Base-by-base conservation (phyloP, 2,797 vertebrate genomes). In the Semotilus atromaculatus region DNA sequence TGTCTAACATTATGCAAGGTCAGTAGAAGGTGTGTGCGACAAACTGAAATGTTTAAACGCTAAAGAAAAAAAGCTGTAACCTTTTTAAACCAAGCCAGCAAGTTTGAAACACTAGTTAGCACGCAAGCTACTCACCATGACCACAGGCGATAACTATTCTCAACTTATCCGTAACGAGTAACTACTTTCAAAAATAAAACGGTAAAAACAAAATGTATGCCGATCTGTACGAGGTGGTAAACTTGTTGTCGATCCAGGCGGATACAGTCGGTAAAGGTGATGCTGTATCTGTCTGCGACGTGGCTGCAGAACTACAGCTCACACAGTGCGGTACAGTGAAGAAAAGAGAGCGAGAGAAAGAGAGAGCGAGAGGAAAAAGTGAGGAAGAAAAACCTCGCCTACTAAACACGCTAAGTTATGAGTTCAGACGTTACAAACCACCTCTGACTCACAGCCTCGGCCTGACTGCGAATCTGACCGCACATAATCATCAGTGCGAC, bases 381-480 rank as follows among this genome's bases (percentile, higher is more conserved):
- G 83, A 93, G 92, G 93, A 90, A 75, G 93, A 92, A 93, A 90
- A 94, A 89, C 87, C 87, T 90, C 87, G 89, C 88, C 85, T 92
- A 91, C 90, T 90, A 75, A 48, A 64, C 40, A 51, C 76, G 66
- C 45, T 60, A n/a, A n/a, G n/a, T n/a, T n/a, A 62, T 53, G 26
- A 90, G 89, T 81, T 86, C 88, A 89, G 60, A 43, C 70, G 26
- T 73, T 36, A 87, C 70, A 66, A 84, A 93, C 93, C 90, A 90
- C 94, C 91, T 91, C 86, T 81, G 83, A 67, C 36, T 51, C 38
- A n/a, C 73, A 19, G 71, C 86, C 48, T 31, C 31, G 3, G 31
- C 3, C 31, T n/a, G n/a, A n/a, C 31, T 85, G 34, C 31, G 16
- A 83, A 70, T 60, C 68, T 71, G 92, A 92, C 81, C 88, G 62